A percentile compares a stretch with the other conserved stretches of the same genome.
Conservation (phyloP, 2,113 vertebrate species). For the Gasterosteus aculeatus region DNA sequence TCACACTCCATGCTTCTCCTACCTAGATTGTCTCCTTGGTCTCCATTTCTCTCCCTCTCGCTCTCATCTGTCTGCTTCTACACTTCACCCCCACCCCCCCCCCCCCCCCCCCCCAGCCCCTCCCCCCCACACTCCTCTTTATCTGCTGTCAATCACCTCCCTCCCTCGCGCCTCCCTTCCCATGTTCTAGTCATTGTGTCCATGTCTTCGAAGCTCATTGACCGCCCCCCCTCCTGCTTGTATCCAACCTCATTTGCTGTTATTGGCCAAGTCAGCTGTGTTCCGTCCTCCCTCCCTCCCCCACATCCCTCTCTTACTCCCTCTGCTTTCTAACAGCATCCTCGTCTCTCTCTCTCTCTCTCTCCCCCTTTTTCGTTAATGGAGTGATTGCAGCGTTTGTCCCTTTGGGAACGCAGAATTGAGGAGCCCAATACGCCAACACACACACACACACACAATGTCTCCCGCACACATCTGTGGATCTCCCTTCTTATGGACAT, state of each 20-base stretch:
- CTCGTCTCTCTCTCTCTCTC: conserved; percentile 41
- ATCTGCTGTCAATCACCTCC: conserved; percentile 72
- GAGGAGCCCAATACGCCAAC: conserved; percentile 52
- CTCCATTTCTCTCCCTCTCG: conserved; percentile 59
- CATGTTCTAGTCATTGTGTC: conserved; percentile 70
- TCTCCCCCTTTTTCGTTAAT: conserved; percentile 69
- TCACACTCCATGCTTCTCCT: conserved; percentile 64
- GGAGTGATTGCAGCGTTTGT: conserved; percentile 81
- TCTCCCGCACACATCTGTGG: conserved; percentile 30
- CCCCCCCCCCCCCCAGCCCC: conserved; percentile 50
- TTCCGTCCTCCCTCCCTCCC: conserved; percentile 51
- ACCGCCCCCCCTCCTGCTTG: conserved; percentile 54
- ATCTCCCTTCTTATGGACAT: conserved; percentile 75
- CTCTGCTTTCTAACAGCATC: conserved; percentile 1
- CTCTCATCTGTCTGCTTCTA: conserved; percentile 56
- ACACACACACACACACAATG: not conserved
- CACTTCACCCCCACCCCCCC: conserved; percentile 45
- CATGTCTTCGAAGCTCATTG: conserved; percentile 68
- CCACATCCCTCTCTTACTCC: not conserved
- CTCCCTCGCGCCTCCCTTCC: conserved; percentile 50
- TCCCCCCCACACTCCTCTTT: conserved; percentile 59
- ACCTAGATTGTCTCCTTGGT: conserved; percentile 56
- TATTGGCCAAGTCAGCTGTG: conserved; percentile 83
- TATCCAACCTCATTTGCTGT: conserved; percentile 82
- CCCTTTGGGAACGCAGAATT: conserved; percentile 65